These are phyloP conservation scores for Antidorcas marsupialis DNA, from an alignment of 2,113 vertebrate species.

Conservation along the genomic window DNA sequence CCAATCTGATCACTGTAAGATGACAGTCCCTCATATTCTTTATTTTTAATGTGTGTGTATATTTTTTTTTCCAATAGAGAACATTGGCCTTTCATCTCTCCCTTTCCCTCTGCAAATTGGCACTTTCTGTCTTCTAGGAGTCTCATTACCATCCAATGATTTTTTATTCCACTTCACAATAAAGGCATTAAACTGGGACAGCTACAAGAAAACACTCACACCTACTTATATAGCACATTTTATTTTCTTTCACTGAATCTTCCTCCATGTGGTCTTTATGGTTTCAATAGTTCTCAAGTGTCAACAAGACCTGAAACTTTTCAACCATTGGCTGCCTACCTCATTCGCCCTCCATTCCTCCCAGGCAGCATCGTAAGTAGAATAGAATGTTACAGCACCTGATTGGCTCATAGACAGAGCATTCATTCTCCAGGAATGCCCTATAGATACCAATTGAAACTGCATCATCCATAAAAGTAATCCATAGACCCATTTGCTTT, in stretches of 20 bases:
- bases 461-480: conserved; percentile 69
- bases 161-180: conserved; percentile 67
- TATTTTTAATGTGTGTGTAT: conserved; percentile 74
- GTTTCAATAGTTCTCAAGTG: conserved; percentile 63
- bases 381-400: conserved; percentile 22
- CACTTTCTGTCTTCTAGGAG: conserved; percentile 79
- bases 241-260: conserved; percentile 65
- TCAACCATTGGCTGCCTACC: conserved; percentile 40
- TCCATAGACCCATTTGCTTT: conserved; percentile 74
- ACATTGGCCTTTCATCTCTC: conserved; percentile 73
- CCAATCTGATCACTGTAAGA: conserved; percentile 74
- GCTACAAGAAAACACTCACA: conserved; percentile 51
- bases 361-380: conserved; percentile 35
- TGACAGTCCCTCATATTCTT: conserved; percentile 76
- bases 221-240: conserved; percentile 32
- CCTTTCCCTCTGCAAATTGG: conserved; percentile 76
- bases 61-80: conserved; percentile 68
- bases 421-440: conserved; percentile 62
- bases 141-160: conserved; percentile 78
- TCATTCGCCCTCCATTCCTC: conserved; percentile 37
- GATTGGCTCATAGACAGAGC: conserved; percentile 24
- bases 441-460: conserved; percentile 69
- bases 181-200: conserved; percentile 63
- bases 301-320: conserved; percentile 72
- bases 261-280: conserved; percentile 65